These are phyloP conservation scores for Laupala kohalensis DNA, from an alignment of 1,140 invertebrate species.

Conservation along the genomic window DNA sequence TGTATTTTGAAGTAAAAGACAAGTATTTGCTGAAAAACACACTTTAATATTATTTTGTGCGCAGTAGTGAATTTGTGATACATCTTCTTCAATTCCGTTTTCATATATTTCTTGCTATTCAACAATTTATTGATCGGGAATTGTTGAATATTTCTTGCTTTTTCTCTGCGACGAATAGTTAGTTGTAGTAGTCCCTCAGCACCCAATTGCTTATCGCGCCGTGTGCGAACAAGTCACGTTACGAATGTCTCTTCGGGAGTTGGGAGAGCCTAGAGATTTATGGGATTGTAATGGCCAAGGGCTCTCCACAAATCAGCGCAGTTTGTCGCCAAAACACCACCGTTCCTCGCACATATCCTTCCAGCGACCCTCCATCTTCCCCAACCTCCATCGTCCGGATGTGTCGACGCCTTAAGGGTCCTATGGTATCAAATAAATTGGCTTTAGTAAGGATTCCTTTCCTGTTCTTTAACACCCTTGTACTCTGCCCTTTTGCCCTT, in stretches of 20 bases:
- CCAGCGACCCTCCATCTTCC: not conserved
- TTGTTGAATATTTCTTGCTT: no score
- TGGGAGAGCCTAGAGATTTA: not conserved
- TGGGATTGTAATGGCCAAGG: not conserved
- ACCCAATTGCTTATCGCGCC: not conserved
- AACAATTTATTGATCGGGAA: no score
- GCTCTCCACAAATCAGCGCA: not conserved
- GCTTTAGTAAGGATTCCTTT: not conserved
- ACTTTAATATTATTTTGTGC: no score
- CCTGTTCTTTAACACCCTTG: not conserved
- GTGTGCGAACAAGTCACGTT: not conserved
- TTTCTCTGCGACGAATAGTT: no score
- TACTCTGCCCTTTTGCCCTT: not conserved
- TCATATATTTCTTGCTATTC: no score
- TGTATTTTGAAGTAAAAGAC: no score
- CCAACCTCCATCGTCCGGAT: not conserved
- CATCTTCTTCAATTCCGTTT: no score
- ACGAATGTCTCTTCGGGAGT: not conserved
- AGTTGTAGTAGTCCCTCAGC: no score
- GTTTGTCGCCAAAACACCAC: not conserved
- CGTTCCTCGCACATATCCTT: not conserved
- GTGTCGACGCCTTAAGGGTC: not conserved
- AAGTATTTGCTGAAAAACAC: no score
- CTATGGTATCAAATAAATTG: not conserved
- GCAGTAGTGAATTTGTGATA: no score